Conservation (phyloP, 1,140 invertebrate genomes). For the Polypedilum vanderplanki region DNA sequence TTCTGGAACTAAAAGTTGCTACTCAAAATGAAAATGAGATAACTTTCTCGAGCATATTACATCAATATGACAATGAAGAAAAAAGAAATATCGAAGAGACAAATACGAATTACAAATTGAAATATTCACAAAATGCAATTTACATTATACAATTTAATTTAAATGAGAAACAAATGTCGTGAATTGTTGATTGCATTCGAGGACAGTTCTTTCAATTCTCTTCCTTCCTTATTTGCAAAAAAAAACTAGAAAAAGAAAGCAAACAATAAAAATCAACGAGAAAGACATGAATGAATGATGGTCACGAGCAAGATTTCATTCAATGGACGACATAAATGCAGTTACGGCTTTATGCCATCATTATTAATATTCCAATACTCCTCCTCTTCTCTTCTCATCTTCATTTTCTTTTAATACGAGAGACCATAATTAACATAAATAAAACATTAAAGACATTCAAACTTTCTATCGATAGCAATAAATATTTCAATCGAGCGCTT, state of each 20-base stretch:
- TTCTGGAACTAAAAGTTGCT: background rate
- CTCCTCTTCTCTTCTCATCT: background rate
- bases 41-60: background rate
- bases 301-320: background rate
- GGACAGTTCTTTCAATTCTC: slow-evolving; percentile 5
- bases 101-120: background rate
- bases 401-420: background rate
- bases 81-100: background rate
- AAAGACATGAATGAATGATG: slow-evolving; percentile 17
- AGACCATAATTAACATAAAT: slow-evolving; percentile 8
- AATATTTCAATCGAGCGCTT: background rate
- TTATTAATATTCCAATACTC: background rate
- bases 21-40: background rate
- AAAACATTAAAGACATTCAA: background rate
- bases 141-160: background rate
- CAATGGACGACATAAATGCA: background rate
- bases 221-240: background rate
- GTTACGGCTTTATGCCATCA: no score
- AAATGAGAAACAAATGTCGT: background rate
- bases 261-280: background rate
- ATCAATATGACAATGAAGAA: background rate
- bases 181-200: background rate
- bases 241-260: slow-evolving; percentile 5
- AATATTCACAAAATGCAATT: background rate
- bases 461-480: background rate